These are phyloP conservation scores for Spodoptera littoralis DNA, from an alignment of 2,888 invertebrate species.

Conservation along the genomic window DNA sequence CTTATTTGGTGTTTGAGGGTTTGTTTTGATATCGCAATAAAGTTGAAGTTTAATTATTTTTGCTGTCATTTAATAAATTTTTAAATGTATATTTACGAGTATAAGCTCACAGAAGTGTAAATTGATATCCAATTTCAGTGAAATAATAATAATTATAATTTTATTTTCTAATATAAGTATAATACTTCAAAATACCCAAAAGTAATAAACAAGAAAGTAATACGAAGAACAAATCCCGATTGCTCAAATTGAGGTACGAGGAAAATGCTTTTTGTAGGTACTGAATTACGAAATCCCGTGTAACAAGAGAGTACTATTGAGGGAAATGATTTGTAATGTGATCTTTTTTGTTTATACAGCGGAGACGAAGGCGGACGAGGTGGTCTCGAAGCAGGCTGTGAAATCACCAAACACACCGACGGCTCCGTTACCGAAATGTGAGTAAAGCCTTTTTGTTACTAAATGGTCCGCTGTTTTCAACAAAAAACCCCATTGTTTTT, in stretches of 20 bases:
- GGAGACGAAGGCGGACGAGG: constrained; percentile 69
- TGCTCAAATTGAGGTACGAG: not conserved
- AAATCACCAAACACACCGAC: constrained; percentile 69
- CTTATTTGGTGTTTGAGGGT: not conserved
- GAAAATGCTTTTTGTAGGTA: not conserved
- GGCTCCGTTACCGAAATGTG: constrained; percentile 74
- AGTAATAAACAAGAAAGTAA: not conserved
- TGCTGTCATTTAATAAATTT: too few relatives aligned
- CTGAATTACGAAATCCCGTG: not conserved
- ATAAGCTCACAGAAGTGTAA: too few relatives aligned
- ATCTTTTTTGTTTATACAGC: constrained; percentile 59
- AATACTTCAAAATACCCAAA: not conserved
- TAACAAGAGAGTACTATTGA: not conserved
- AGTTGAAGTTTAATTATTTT: too few relatives aligned
- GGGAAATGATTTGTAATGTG: constrained; percentile 18
- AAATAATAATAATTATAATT: too few relatives aligned
- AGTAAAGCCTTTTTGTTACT: constrained; percentile 64
- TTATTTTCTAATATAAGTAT: too few relatives aligned
- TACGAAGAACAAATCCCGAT: too few relatives aligned
- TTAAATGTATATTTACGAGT: too few relatives aligned
- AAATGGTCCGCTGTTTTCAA: constrained; percentile 62
- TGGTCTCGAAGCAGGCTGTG: constrained; percentile 72
- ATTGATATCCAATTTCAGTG: too few relatives aligned
- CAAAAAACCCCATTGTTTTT: constrained; percentile 59
- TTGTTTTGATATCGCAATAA: not conserved